These are phyloP conservation scores for Ptilonorhynchus violaceus DNA, from an alignment of 2,113 vertebrate genomes.

Conservation along the genomic window DNA sequence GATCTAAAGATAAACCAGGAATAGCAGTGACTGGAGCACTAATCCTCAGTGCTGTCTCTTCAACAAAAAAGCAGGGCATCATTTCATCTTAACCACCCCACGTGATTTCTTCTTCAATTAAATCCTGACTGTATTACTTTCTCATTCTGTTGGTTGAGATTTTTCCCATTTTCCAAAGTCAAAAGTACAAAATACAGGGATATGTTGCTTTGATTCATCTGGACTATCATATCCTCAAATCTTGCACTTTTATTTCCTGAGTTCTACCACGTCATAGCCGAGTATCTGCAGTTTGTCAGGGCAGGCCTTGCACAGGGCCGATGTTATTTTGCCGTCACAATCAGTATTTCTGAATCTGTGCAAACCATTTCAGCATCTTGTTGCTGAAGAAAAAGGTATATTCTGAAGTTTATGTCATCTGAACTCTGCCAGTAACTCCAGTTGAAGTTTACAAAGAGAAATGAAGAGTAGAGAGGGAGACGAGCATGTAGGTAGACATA, in stretches of 20 bases:
- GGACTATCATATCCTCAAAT: accelerated
- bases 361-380: background rate
- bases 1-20: background rate
- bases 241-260: background rate
- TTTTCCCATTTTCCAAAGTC: background rate
- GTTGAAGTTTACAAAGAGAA: background rate
- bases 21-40: background rate
- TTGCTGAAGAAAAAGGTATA: background rate
- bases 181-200: background rate
- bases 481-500: background rate
- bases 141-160: background rate
- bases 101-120: background rate
- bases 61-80: background rate
- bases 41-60: background rate
- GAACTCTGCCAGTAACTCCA: background rate
- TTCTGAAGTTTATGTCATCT: background rate
- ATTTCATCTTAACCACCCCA: background rate
- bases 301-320: background rate
- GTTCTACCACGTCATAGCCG: background rate
- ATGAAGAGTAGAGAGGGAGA: background rate
- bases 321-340: background rate
- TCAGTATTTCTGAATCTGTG: background rate
- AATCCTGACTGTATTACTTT: background rate
- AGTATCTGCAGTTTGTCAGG: background rate
- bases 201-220: background rate